Evolutionary conservation across 92 coral and sea anemone species (phyloP).

Genomic region (Parazoanthus swiftii): DNA sequence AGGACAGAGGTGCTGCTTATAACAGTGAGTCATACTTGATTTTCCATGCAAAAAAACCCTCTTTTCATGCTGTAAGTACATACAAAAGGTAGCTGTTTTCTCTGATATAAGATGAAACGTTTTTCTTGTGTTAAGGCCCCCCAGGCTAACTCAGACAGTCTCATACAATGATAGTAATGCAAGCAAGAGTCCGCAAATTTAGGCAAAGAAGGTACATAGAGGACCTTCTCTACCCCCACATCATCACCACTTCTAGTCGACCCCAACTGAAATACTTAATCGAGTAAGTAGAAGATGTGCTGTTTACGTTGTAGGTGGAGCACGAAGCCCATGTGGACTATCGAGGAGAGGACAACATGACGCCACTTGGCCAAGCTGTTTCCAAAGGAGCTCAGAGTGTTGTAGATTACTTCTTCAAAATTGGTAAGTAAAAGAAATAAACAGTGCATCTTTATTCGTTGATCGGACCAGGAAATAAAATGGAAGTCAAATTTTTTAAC

Average conservation of each 20-base stretch:
- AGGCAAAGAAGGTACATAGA: neutral
- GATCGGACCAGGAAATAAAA: too few species aligned
- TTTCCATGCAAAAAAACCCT: too few species aligned
- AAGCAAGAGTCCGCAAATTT: neutral
- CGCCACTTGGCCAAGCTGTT: constrained; percentile 74
- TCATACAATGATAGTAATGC: neutral
- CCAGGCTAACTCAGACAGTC: neutral
- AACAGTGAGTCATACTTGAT: too few species aligned
- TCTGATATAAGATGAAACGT: too few species aligned
- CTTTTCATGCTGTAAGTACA: too few species aligned
- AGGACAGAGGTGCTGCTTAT: too few species aligned
- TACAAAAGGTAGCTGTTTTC: too few species aligned
- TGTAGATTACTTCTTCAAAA: constrained; percentile 61
- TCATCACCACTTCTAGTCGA: too few species aligned
- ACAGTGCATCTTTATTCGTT: too few species aligned
- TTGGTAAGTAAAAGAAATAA: constrained; percentile 47
- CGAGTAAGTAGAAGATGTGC: neutral
- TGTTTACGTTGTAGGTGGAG: constrained; percentile 40
- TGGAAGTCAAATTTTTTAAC: too few species aligned
- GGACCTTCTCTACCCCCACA: too few species aligned
- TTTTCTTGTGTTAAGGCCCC: neutral
- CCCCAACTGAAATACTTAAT: too few species aligned
- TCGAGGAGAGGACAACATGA: constrained; percentile 74
- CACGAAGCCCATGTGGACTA: constrained; percentile 63
- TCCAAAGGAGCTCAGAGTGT: constrained; percentile 82